Evolutionary conservation across 2,797 vertebrate species (phyloP), one percentile per base, ranked within the genome.

Genomic region (Fratercula arctica): DNA sequence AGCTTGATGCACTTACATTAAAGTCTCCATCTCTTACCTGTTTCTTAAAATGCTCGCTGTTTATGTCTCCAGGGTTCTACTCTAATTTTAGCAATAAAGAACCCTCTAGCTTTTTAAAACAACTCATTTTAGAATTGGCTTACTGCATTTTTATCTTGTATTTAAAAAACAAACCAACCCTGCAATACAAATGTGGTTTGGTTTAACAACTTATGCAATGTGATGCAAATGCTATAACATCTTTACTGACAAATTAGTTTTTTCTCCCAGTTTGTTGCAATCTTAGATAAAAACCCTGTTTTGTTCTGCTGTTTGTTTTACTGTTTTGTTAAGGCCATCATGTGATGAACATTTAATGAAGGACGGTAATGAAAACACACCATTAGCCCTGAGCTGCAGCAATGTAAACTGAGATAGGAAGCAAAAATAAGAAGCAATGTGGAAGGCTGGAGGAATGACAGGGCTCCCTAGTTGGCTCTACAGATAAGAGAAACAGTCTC

Each of bases 31-130:
- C 69, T 84, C 78, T 75, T 87, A 94, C 82, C 85, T 96, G 69
- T 83, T 93, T 86, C 82, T 88, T 87, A 77, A 94, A 93, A 91
- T 16, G 50, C 35, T 89, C 85, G 20, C 53, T 86, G 73, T 63
- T 86, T 88, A 31, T 87, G 25, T 75, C 85, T 88, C 95, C 63
- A 76, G 85, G 76, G 61, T 46, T 94, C 60, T 93, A 45, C 28
- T 87, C 87, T 90, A 88, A 95, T 96, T 94, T 91, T 94, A 92
- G 59, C 33, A 88, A 61, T 41, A 81, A 84, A 88, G 16, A 75
- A 39, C 17, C 21, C 54, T 84, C 48, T 37, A 67, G 69, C n/a
- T 91, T 90, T 93, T 60, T 61, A 45, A 85, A 85, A 19, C 56
- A 56, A 53, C 8, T 80, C 1, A 16, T 74, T 93, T 83, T 69